A percentile compares a stretch with the other conserved stretches of the same genome.
These are phyloP conservation scores for Diadema setosum DNA, from an alignment of 35 echinoderm and acorn worm species.

Conservation along the genomic window DNA sequence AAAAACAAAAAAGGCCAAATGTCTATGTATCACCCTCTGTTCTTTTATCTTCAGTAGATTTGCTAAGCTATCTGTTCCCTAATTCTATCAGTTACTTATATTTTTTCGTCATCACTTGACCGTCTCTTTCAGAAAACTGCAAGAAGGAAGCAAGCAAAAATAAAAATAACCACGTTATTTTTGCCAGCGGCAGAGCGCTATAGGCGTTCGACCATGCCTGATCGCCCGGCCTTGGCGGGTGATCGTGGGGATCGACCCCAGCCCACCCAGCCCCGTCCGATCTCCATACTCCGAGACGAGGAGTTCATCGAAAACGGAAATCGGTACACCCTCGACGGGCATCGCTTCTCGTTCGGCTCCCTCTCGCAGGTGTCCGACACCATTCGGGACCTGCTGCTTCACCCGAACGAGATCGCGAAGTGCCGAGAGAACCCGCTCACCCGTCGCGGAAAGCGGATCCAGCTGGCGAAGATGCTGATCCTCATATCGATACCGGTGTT, in stretches of 20 bases:
- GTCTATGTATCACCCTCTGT: no score
- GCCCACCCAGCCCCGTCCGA: not conserved
- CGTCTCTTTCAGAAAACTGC: no score
- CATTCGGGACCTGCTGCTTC: conserved; percentile 42
- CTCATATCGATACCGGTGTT: conserved; percentile 45
- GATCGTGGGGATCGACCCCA: not conserved
- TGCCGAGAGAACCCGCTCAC: conserved; percentile 72
- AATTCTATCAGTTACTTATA: no score
- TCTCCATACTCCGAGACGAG: not conserved
- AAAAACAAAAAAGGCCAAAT: no score
- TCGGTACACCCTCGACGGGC: not conserved
- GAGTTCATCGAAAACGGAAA: not conserved
- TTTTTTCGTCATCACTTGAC: no score
- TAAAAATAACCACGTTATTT: no score
- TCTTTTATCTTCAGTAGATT: no score
- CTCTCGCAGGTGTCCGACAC: conserved; percentile 33
- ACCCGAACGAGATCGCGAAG: conserved; percentile 44
- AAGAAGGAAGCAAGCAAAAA: no score
- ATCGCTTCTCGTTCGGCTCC: conserved; percentile 39
- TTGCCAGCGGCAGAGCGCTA: no score
- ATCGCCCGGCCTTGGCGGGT: not conserved
- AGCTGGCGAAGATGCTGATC: conserved; percentile 73
- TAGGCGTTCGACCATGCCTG: not conserved
- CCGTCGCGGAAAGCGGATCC: conserved; percentile 54
- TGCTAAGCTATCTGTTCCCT: no score